Base-by-base conservation (phyloP, 2,797 vertebrate species). In the Phylloscopus collybita region DNA sequence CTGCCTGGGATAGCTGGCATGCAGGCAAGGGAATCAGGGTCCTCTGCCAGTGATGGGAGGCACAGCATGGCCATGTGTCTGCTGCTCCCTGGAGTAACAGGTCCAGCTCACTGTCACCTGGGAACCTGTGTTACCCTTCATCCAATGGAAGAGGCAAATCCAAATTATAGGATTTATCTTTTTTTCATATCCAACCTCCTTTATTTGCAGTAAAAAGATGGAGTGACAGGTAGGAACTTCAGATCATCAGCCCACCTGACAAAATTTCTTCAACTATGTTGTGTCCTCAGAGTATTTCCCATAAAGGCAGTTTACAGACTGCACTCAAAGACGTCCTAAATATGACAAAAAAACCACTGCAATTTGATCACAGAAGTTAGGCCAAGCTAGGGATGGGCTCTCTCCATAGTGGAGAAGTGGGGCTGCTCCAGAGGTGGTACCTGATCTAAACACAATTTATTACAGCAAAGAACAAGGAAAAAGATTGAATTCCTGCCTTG, bases 61-160 rank as follows among this genome's bases (percentile, higher is more conserved):
- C 66, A 75, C 30, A 32, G 42, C 0, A 0, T 1, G 7, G 50
- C 47, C 7, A 0, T 1, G 1, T 27, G 36, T 38, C 36, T 14
- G 29, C 44, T 5, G 0, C 16, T 49, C 38, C 62, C 30, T 57
- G 81, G 32, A 73, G 18, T 61, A 47, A 57, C 1, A 6, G 11
- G n/a, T 12, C 22, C 56, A 49, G 32, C 50, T 38, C 11, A 1
- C 25, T 87, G 59, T 62, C 4, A 7, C 45, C 45, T 59, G 22
- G 13, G 16, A 60, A 45, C 10, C 25, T n/a, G 8, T 19, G 45
- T 19, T 54, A 64, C n/a, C 19, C 22, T 84, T 64, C 53, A 54
- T 36, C 26, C 26, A 22, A 34, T 25, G 14, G 29, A 74, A 27
- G 4, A 50, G 23, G 32, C 8, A 80, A 79, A 65, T 70, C 16